Evolutionary conservation across 2,797 vertebrate species (phyloP), one percentile per base, ranked within the genome.

Genomic region (Hydrophis major): DNA sequence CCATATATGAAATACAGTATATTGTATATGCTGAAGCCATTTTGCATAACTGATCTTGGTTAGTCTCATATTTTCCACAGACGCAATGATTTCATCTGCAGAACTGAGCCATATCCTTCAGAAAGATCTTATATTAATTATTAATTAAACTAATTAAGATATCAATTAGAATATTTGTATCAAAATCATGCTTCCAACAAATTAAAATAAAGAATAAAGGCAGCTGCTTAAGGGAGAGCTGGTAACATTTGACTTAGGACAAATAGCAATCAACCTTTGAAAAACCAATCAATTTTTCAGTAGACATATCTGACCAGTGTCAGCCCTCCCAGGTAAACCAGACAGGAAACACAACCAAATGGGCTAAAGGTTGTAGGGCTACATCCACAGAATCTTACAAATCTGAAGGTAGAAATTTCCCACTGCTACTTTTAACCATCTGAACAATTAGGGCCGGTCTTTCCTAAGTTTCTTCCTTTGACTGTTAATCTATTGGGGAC

Each of bases 1-100:
- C 60, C 53, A 56, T 93, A 94, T 93, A 92, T 91, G 92, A 94
- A 94, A 93, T 93, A 93, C 47, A 47, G 47, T 47, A 47, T 50
- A 42, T 91, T 92, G 86, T 92, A 32, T 20, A 93, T 18, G 59
- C 7, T 95, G 95, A 91, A 94, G 55, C 37, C 57, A 59, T 88
- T 53, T 93, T 95, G 95, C 94, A 90, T 94, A 92, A 94, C 88
- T 78, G 89, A 14, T 90, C 28, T 86, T 90, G 60, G 78, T 61
- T 53, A 60, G 14, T 78, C 2, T 61, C 90, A 93, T 94, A 32
- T 55, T 89, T 95, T 93, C 92, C 91, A 93, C 91, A 93, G 61
- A 32, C 11, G 57, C 2, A 28, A 55, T 22, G 16, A 55, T 89
- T 95, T 90, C 86, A 90, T 86, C 22, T 91, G 87, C 88, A 78